A percentile compares a stretch with the other conserved stretches of the same genome.
These are phyloP conservation scores for Antheraea mylitta DNA, from an alignment of 1,140 invertebrate species.

Conservation along the genomic window DNA sequence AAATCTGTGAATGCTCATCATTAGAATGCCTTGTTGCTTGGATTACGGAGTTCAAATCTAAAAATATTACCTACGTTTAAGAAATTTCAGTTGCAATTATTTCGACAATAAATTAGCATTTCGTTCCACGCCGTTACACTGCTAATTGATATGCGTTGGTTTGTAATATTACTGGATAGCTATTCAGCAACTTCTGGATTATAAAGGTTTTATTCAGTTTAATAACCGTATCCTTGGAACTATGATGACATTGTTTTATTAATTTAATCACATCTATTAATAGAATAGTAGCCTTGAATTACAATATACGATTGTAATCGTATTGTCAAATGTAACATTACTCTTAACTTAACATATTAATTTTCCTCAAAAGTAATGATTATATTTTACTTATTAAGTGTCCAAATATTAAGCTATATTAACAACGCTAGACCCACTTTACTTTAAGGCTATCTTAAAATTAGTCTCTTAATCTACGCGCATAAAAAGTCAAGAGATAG, in stretches of 20 bases:
- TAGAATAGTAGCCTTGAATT: too few relatives aligned
- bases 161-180: neutral
- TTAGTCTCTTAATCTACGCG: too few relatives aligned
- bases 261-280: too few relatives aligned
- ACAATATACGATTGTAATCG: too few relatives aligned
- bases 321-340: too few relatives aligned
- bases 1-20: neutral
- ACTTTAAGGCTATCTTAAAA: too few relatives aligned
- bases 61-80: neutral
- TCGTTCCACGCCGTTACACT: neutral
- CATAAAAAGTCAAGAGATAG: too few relatives aligned
- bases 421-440: too few relatives aligned
- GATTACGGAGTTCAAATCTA: neutral
- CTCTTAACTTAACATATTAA: too few relatives aligned
- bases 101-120: neutral
- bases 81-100: neutral
- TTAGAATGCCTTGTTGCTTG: neutral
- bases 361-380: too few relatives aligned
- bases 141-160: slow-evolving; percentile 2
- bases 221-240: neutral
- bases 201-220: neutral
- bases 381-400: too few relatives aligned
- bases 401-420: too few relatives aligned
- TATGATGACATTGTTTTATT: neutral
- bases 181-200: neutral